Evolutionary conservation across 2,113 vertebrate genomes (phyloP).

Genomic region (Daboia siamensis): DNA sequence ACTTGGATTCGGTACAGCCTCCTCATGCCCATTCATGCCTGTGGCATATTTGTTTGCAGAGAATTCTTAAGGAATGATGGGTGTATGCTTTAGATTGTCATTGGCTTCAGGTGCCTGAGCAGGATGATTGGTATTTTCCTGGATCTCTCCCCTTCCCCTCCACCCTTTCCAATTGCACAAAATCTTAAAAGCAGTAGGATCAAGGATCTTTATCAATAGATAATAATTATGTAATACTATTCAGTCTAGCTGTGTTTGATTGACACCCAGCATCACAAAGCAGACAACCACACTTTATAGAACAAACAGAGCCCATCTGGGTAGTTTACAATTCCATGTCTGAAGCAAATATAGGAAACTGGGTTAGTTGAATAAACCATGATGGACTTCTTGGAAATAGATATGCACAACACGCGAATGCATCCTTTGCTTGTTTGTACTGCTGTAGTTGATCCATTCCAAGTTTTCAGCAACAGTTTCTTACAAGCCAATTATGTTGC

Average conservation of each 20-base stretch:
- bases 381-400: neutral
- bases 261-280: neutral
- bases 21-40: constrained; percentile 30
- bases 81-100: constrained; percentile 47
- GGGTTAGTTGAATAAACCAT: neutral
- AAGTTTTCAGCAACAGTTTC: constrained; percentile 34
- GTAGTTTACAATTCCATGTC: neutral
- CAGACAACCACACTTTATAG: neutral
- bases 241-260: neutral
- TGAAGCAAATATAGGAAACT: neutral
- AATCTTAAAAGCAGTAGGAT: constrained; percentile 31
- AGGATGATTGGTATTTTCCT: constrained; percentile 41
- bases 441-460: constrained; percentile 39
- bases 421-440: constrained; percentile 23
- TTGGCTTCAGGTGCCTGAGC: constrained; percentile 41
- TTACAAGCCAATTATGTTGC: neutral
- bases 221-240: neutral
- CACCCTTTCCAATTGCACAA: constrained; percentile 48
- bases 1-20: constrained; percentile 7
- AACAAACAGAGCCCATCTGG: neutral
- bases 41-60: constrained; percentile 38
- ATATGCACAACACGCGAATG: neutral
- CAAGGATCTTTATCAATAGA: constrained; percentile 46
- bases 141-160: neutral
- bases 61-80: constrained; percentile 27